Evolutionary conservation across 2,888 invertebrate genomes (phyloP), one percentile per base, ranked within the genome.

Genomic region (Dione juno): DNA sequence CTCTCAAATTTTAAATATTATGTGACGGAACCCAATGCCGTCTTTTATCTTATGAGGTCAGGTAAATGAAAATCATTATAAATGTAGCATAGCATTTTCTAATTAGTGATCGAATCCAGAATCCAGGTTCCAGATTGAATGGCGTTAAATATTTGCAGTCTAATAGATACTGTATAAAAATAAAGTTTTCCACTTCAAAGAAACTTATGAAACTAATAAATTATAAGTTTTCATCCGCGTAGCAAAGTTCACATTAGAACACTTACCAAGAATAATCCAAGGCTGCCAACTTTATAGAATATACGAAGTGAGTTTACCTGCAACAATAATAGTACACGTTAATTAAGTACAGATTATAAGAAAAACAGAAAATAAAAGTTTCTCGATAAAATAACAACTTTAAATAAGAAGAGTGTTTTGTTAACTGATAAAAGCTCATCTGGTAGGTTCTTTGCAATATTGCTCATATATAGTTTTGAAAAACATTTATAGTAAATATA

Each of bases 321-420:
- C 28, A 75, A 75, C 71, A 74, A 72, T 68, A 75, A 74, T 67
- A 67, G 3, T 21, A 58, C n/a, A 58, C 53, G 43, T 59, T 71
- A 65, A 73, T 71, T 48, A 69, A 48, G 37, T 35, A 54, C 58
- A 14, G 43, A 11, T 40, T 40, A 13, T 41, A 59, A 45, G 48
- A 43, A 65, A 13, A 70, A 66, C 66, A 41, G 61, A 65, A 43
- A 50, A 61, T 66, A 67, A 63, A 63, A 67, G 66, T 69, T 54
- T 14, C 11, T 11, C 16, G 65, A 48, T 59, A 66, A 58, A n/a
- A 21, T 40, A 11, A 21, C 14, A 21, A 16, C 8, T 43, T 21
- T 43, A 11, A 43, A 45, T 8, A 40, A 61, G 6, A 16, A 61
- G 14, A 14, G 9, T 14, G 21, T 28, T 16, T 45, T 61, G 1